phyloP scores from a whole-genome alignment of 2,113 vertebrate genomes.

The Oreochromis tanganicae region DNA sequence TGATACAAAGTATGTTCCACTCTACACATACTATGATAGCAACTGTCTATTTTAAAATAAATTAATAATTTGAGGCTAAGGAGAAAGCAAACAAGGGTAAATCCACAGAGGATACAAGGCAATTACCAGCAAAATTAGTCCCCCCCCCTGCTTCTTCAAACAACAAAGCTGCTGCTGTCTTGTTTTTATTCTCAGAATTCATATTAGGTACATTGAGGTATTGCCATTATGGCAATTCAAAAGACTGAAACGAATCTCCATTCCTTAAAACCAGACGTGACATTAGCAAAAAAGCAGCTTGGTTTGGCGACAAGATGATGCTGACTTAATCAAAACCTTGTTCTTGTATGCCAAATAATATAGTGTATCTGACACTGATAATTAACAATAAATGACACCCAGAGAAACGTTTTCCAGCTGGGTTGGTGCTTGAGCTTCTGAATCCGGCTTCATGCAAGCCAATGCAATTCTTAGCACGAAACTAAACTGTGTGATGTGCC shows the following conservation, averaged over 20 bases:
- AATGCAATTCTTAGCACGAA: constrained; percentile 1
- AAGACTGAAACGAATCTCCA: background rate
- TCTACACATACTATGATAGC: background rate
- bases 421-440: background rate
- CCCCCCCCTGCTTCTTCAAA: background rate
- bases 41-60: constrained; percentile 6
- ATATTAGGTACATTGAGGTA: background rate
- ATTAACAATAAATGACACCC: background rate
- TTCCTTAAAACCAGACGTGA: background rate
- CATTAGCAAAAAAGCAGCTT: background rate
- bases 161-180: background rate
- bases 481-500: background rate
- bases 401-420: background rate
- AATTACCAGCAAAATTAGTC: background rate
- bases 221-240: background rate
- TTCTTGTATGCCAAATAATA: background rate
- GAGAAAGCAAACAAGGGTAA: background rate
- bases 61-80: background rate
- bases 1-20: background rate
- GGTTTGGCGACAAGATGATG: background rate
- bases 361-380: background rate
- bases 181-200: background rate
- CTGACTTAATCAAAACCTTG: background rate
- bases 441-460: background rate
- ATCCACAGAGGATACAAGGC: background rate